phyloP scores from a whole-genome alignment of 2,888 invertebrate species.

The Andrena flavipes region DNA sequence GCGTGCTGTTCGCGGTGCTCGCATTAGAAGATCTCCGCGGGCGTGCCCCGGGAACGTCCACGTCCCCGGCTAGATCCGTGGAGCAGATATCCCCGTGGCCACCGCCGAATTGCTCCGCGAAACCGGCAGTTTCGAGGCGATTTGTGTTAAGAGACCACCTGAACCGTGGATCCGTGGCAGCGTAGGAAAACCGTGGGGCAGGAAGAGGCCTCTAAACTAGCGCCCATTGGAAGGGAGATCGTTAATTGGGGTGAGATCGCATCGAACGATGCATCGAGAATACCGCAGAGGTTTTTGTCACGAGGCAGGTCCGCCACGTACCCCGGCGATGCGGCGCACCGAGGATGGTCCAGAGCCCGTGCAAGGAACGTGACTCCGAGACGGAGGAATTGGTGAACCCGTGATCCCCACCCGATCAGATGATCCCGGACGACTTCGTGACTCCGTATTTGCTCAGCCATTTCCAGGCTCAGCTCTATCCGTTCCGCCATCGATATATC shows the following conservation, averaged over 20 bases:
- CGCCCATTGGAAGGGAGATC: slow-evolving; percentile 21
- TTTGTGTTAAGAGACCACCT: background rate
- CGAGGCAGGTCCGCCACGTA: slow-evolving; percentile 60
- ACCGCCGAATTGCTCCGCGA: background rate
- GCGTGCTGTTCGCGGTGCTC: slow-evolving; percentile 1
- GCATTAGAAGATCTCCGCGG: slow-evolving; percentile 34
- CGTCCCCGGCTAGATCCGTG: background rate
- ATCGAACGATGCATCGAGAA: slow-evolving; percentile 51
- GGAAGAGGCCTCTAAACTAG: slow-evolving; percentile 5
- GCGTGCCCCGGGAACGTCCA: slow-evolving; percentile 6
- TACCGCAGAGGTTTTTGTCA: slow-evolving; percentile 67
- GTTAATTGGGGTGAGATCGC: slow-evolving; percentile 68
- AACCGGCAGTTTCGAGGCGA: background rate
- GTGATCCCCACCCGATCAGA: slow-evolving; percentile 71
- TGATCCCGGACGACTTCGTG: slow-evolving; percentile 82
- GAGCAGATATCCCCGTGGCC: background rate
- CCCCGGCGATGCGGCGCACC: slow-evolving; percentile 37
- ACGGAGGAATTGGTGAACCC: slow-evolving; percentile 76
- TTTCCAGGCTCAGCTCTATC: slow-evolving; percentile 73
- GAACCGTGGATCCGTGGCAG: background rate
- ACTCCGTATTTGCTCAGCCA: slow-evolving; percentile 84
- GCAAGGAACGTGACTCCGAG: slow-evolving; percentile 69
- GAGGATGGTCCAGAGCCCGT: slow-evolving; percentile 13
- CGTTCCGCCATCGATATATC: slow-evolving; percentile 78
- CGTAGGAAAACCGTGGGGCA: background rate